phyloP scores from a whole-genome alignment of 2,797 vertebrate species.

The Nyctibius grandis region DNA sequence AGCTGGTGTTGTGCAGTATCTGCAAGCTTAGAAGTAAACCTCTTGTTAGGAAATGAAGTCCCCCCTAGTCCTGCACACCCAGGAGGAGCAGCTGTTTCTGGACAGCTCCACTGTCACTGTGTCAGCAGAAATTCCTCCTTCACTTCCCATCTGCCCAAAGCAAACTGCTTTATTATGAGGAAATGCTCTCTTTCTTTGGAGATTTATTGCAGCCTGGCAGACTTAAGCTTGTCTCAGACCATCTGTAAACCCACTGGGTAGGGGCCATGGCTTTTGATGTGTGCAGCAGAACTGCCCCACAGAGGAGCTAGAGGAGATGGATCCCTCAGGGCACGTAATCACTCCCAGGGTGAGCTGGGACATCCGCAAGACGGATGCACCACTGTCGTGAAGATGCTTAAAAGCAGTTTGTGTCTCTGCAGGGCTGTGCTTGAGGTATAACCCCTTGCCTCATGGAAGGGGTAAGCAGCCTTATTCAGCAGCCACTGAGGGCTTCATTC shows the following conservation, averaged over 20 bases:
- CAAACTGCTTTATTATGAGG: neutral
- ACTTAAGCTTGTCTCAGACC: neutral
- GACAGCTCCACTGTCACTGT: neutral
- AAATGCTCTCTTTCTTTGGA: neutral
- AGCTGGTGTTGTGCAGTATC: neutral
- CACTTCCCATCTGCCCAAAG: neutral
- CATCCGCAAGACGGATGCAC: neutral
- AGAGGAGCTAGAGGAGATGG: accelerated
- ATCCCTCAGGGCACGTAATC: neutral
- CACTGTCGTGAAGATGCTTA: neutral
- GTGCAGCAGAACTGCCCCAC: neutral
- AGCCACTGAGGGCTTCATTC: neutral
- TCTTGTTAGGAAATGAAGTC: neutral
- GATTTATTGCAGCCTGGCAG: neutral
- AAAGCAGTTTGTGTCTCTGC: neutral
- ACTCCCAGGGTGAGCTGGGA: neutral
- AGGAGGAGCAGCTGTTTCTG: neutral
- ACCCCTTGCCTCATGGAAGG: neutral
- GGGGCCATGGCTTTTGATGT: neutral
- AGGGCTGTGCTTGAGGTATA: neutral
- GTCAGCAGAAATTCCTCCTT: neutral
- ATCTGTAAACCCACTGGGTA: neutral
- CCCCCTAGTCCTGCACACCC: neutral
- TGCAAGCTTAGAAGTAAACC: neutral
- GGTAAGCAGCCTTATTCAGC: neutral